Base-by-base conservation (phyloP, 2,113 vertebrate species). In the Sclerurus mexicanus region DNA sequence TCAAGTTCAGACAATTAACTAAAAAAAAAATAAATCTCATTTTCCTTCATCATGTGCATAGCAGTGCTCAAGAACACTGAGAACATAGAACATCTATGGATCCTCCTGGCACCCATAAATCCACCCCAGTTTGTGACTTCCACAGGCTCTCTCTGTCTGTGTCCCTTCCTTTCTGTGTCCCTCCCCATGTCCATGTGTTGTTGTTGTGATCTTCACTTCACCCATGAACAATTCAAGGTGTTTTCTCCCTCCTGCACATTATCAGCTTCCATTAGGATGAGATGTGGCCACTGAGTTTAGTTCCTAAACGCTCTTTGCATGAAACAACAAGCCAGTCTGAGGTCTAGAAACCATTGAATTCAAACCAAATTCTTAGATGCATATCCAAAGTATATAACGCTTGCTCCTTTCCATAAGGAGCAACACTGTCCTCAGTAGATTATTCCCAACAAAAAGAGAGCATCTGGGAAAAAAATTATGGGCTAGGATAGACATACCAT, bases 171-270 rank as follows among this genome's bases (percentile, higher is more conserved):
- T 59, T 13, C 33, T 19, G 40, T 42, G 40, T 42, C 40, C 40
- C 40, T 42, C 40, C 40, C 27, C 2, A 1, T 1, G 1, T 23
- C 59, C 27, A 20, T 5, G 6, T 47, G 19, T 25, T 74, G 47
- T 39, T 69, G 25, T 44, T 3, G 3, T 27, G 49, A 68, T 53
- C 40, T 72, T 68, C 10, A 7, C 19, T 56, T 77, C 14, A 44
- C 9, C 8, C 39, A 12, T 2, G 24, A 83, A 35, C 4, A 31
- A 24, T 23, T 64, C 7, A 50, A 73, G n/a, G 40, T 44, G 24
- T 53, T 89, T 72, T 47, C 30, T 88, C 10, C 23, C 33, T 88
- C 13, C 33, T 46, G 33, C 14, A 20, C 1, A 2, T 63, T 56
- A 46, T 5, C 64, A 21, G 12, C 15, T 62, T 66, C 39, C 30